Conservation (phyloP, 2,797 vertebrate genomes). For the Tachyglossus aculeatus region DNA sequence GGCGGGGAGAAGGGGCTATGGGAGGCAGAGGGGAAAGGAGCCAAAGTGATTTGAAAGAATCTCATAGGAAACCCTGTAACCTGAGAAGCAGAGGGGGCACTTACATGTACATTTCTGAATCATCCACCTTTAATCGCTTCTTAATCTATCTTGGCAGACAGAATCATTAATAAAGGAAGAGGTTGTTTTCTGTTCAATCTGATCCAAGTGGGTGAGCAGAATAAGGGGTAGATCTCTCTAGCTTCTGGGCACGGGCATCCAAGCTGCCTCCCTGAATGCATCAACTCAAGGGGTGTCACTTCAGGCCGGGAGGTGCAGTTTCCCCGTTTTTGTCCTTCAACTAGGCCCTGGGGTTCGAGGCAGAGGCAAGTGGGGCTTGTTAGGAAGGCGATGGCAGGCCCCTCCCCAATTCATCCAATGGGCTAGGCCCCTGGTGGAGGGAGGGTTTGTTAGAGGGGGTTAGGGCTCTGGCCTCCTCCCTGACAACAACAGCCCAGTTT, state of each 20-base stretch:
- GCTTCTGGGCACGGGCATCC: neutral
- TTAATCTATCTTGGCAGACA: conserved; percentile 60
- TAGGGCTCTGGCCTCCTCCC: too few relatives aligned
- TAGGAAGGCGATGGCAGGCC: too few relatives aligned
- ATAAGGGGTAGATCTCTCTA: conserved; percentile 16
- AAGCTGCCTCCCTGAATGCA: too few relatives aligned
- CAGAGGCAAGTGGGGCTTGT: too few relatives aligned
- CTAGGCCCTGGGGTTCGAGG: too few relatives aligned
- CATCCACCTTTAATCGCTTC: conserved; percentile 52
- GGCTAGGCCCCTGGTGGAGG: too few relatives aligned
- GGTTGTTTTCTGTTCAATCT: conserved; percentile 24
- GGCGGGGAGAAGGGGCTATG: conserved; percentile 50
- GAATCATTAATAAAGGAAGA: conserved; percentile 53
- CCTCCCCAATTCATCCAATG: too few relatives aligned
- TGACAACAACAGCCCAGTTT: too few relatives aligned
- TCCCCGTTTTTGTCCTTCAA: too few relatives aligned
- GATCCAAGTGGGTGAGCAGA: conserved; percentile 29
- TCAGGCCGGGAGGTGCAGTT: too few relatives aligned
- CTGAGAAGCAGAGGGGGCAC: conserved; percentile 41
- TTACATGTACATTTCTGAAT: conserved; percentile 57
- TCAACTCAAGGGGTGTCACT: too few relatives aligned
- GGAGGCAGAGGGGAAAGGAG: conserved; percentile 34
- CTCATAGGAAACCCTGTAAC: conserved; percentile 46
- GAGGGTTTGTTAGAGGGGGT: too few relatives aligned
- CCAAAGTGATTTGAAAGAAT: conserved; percentile 58